Evolutionary conservation across 1,140 invertebrate genomes (phyloP).

Genomic region (Contarinia nasturtii): DNA sequence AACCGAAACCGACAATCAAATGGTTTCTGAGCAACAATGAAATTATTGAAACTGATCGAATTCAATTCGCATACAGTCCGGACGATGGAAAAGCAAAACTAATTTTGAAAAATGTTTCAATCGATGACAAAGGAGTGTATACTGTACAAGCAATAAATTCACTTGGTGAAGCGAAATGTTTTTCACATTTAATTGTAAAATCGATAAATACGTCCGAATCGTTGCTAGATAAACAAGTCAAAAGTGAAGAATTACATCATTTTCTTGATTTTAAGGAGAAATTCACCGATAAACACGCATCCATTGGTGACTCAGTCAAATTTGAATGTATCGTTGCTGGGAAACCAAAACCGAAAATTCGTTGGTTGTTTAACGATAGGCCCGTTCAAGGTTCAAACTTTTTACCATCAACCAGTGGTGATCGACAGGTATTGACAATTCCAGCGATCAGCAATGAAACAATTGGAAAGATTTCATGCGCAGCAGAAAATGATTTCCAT

Average conservation of each 20-base stretch:
- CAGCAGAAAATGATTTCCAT: slow-evolving; percentile 55
- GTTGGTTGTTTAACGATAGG: slow-evolving; percentile 53
- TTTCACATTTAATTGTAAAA: slow-evolving; percentile 56
- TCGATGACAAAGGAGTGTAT: slow-evolving; percentile 55
- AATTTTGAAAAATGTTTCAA: slow-evolving; percentile 31
- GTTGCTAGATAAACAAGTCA: slow-evolving; percentile 15
- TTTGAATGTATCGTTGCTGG: slow-evolving; percentile 53
- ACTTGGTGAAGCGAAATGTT: slow-evolving; percentile 60
- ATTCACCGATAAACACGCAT: slow-evolving; percentile 33
- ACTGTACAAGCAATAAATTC: slow-evolving; percentile 51
- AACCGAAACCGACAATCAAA: slow-evolving; percentile 44
- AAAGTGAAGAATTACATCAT: slow-evolving; percentile 33
- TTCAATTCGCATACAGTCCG: slow-evolving; percentile 13
- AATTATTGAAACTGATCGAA: slow-evolving; percentile 29
- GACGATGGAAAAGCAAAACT: slow-evolving; percentile 34
- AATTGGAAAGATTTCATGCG: slow-evolving; percentile 45
- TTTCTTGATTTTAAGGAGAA: slow-evolving; percentile 44
- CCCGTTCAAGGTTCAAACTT: slow-evolving; percentile 51
- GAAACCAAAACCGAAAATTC: slow-evolving; percentile 51
- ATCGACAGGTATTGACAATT: slow-evolving; percentile 47
- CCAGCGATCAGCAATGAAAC: slow-evolving; percentile 32
- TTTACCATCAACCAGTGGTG: slow-evolving; percentile 44
- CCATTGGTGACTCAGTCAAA: slow-evolving; percentile 34
- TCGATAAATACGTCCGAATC: slow-evolving; percentile 23
- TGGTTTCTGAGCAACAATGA: slow-evolving; percentile 57